Percentiles rank a stretch among this genome's conserved stretches.
Conservation (phyloP, 2,113 vertebrate species). For the Atractosteus spatula region DNA sequence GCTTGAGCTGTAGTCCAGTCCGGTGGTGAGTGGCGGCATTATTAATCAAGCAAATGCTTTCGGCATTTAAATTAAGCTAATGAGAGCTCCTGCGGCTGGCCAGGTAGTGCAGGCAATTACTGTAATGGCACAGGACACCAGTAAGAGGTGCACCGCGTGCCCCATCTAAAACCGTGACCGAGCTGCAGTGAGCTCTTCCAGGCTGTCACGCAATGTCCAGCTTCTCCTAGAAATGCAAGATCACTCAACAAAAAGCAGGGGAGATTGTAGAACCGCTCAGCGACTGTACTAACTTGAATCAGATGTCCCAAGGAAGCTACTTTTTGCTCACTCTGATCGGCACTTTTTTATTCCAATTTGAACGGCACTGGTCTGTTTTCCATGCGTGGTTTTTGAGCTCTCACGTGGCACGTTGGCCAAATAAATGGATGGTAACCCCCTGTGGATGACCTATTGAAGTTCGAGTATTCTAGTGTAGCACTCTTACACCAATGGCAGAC, state of each 20-base stretch:
- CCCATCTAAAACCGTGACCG: conserved; percentile 5
- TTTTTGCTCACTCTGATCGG: no score
- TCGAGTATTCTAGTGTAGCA: no score
- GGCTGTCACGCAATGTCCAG: not conserved
- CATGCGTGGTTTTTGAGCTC: no score
- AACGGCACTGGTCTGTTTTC: no score
- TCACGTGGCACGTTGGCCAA: no score
- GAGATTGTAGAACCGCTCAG: no score
- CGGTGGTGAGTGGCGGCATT: conserved; percentile 17
- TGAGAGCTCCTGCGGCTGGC: conserved; percentile 10
- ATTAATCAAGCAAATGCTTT: conserved; percentile 25
- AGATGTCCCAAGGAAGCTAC: no score
- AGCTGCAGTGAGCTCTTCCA: conserved; percentile 16
- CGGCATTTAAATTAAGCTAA: conserved; percentile 28
- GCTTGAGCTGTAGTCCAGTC: conserved; percentile 6
- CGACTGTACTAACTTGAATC: no score
- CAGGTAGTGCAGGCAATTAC: not conserved
- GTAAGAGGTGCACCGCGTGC: not conserved
- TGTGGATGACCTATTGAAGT: no score
- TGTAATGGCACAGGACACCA: not conserved
- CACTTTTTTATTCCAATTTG: no score
- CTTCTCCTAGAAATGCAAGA: not conserved
- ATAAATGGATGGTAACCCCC: no score
- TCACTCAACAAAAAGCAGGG: not conserved
- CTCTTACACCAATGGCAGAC: no score